These are phyloP conservation scores for Microtus pennsylvanicus DNA, from an alignment of 2,113 vertebrate genomes.

Conservation along the genomic window DNA sequence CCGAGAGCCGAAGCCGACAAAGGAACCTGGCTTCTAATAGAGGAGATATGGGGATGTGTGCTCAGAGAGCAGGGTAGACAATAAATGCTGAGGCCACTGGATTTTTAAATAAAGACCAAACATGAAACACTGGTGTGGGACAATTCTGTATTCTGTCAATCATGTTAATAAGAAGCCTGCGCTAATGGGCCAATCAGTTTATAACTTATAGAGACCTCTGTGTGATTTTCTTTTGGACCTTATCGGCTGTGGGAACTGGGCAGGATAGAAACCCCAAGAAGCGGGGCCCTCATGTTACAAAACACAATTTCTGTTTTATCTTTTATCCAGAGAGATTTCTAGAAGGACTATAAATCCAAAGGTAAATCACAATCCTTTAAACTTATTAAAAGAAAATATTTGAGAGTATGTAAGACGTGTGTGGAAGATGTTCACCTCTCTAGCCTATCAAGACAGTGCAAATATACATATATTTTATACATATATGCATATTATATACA, in stretches of 20 bases:
- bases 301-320: constrained; percentile 1
- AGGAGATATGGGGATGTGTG: too few relatives aligned
- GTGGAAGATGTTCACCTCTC: background rate
- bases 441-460: background rate
- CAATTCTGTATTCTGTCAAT: too few relatives aligned
- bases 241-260: too few relatives aligned
- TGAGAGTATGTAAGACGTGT: background rate
- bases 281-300: background rate
- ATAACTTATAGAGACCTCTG: too few relatives aligned
- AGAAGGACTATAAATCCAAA: constrained; percentile 46
- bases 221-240: too few relatives aligned
- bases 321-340: background rate
- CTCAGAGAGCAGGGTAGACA: background rate
- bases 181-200: too few relatives aligned
- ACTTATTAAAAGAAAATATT: constrained; percentile 33
- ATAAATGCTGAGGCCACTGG: too few relatives aligned
- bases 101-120: background rate
- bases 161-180: too few relatives aligned
- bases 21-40: background rate
- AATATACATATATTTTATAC: too few relatives aligned
- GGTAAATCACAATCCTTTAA: constrained; percentile 41
- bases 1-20: background rate
- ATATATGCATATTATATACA: too few relatives aligned
- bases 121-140: background rate
- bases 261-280: too few relatives aligned